Conservation (phyloP, 2,797 vertebrate species). For the Yasuhikotakia modesta region DNA sequence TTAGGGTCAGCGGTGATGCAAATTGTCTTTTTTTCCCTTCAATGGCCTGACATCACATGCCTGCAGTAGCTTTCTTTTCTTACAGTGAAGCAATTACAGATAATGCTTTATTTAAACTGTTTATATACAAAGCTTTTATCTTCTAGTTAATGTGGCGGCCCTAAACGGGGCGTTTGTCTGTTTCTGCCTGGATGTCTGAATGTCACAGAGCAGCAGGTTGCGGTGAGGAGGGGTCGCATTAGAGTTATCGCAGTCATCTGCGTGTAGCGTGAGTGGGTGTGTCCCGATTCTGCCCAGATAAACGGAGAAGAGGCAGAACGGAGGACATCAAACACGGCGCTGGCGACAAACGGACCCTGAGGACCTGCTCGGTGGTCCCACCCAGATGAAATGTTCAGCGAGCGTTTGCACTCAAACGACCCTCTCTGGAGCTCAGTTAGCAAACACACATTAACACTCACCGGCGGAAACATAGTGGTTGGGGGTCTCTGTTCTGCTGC, state of each 20-base stretch:
- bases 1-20: slow-evolving; percentile 76
- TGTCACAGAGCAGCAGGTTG: slow-evolving; percentile 62
- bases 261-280: slow-evolving; percentile 74
- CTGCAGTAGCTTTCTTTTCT: slow-evolving; percentile 79
- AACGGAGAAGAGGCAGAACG: slow-evolving; percentile 68
- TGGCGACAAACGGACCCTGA: slow-evolving; percentile 68
- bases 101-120: slow-evolving; percentile 85
- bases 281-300: slow-evolving; percentile 72
- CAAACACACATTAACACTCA: slow-evolving; percentile 51
- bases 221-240: slow-evolving; percentile 50
- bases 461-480: background rate
- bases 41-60: slow-evolving; percentile 68
- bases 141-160: slow-evolving; percentile 76
- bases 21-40: slow-evolving; percentile 69
- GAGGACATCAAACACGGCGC: slow-evolving; percentile 69
- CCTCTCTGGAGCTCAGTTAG: slow-evolving; percentile 33
- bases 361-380: slow-evolving; percentile 64
- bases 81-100: slow-evolving; percentile 78
- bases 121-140: slow-evolving; percentile 82
- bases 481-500: background rate
- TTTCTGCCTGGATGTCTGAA: slow-evolving; percentile 62
- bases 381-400: slow-evolving; percentile 64
- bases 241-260: slow-evolving; percentile 72
- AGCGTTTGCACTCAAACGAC: slow-evolving; percentile 72
- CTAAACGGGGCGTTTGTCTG: slow-evolving; percentile 74